phyloP scores from a whole-genome alignment of 2,888 invertebrate species.

The Spodoptera exigua region DNA sequence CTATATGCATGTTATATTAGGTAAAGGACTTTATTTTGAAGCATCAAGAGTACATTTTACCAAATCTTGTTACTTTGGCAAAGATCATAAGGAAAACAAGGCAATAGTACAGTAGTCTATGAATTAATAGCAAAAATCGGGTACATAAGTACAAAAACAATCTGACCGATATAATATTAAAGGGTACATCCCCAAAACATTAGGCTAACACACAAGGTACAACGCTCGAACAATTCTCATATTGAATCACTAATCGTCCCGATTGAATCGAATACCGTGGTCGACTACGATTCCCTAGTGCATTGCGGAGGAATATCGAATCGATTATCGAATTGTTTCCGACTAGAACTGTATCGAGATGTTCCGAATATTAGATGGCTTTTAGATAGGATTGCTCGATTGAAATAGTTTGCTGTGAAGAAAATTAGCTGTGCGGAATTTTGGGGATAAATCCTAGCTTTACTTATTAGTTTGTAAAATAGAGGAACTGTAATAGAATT shows the following conservation, averaged over 20 bases:
- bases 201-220: constrained; percentile 27
- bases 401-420: constrained; percentile 19
- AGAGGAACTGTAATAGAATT: no score
- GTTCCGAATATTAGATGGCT: constrained; percentile 49
- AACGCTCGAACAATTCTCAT: constrained; percentile 45
- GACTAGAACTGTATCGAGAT: constrained; percentile 42
- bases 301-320: constrained; percentile 52
- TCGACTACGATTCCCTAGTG: constrained; percentile 43
- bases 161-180: neutral
- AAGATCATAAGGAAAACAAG: no score
- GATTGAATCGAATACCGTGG: constrained; percentile 53
- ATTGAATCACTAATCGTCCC: constrained; percentile 56
- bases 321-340: constrained; percentile 59
- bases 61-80: no score
- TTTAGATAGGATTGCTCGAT: constrained; percentile 28
- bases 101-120: no score
- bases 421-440: constrained; percentile 9
- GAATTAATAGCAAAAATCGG: no score
- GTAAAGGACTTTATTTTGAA: no score
- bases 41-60: no score
- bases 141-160: constrained; percentile 11
- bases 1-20: no score
- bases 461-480: no score
- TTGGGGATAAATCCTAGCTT: no score
- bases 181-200: constrained; percentile 25